Base-by-base conservation (phyloP, 2,797 vertebrate species). In the Argentina silus region DNA sequence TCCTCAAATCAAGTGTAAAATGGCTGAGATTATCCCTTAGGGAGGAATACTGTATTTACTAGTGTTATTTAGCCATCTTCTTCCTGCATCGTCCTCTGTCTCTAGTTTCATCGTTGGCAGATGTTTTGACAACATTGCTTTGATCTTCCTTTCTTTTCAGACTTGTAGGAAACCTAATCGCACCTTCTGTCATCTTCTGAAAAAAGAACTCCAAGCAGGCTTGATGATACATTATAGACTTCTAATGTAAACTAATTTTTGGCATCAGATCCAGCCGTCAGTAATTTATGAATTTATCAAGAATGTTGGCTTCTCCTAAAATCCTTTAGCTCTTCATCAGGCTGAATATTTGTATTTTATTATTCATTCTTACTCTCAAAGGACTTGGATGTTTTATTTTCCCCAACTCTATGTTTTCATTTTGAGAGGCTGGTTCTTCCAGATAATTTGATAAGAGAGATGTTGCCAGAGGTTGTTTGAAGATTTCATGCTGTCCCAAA, bases 371-470 rank as follows among this genome's bases (percentile, higher is more conserved):
- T 5, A 59, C 11, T 9, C 23, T 59, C 19, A 57, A 10, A 23
- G 21, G 10, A 27, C 21, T 27, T 27, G 9, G 21, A 60, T 60
- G 6, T 42, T 60, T 60, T 36, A 36, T 27, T 43, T 44, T 7
- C 36, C 42, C 42, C 36, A 9, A 59, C 56, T n/a, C 53, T 8
- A 21, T 62, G 11, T 62, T 36, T 62, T 42, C 23, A 7, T 62
- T 62, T 6, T 65, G 19, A 21, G 17, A 48, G 3, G 3, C 67
- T 69, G 68, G 42, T 43, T 64, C n/a, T 51, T 72, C 45, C 27
- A 21, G 23, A 64, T 42, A 3, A 21, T 62, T 73, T 81, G 50
- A 67, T 36, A 50, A 51, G 19, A 27, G n/a, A 67, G 21, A 27
- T 57, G 6, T 48, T 42, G 17, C 43, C 27, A 14, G 8, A 23